Base-by-base conservation (phyloP, 2,113 vertebrate genomes). In the Thamnophis sirtalis region DNA sequence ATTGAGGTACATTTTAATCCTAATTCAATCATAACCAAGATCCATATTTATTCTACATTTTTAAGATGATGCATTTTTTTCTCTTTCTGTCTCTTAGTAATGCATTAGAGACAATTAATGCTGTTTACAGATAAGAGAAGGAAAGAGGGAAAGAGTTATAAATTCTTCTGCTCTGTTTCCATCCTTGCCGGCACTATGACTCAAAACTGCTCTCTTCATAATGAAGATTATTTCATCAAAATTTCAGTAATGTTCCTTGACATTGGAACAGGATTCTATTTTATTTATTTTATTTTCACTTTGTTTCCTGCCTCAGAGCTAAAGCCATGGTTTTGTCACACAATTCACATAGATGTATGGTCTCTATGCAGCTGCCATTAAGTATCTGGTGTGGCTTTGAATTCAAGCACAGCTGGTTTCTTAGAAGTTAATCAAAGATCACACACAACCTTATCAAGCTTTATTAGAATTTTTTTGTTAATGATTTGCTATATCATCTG, bases 381-480 rank as follows among this genome's bases (percentile, higher is more conserved):
- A 87, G 86, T 26, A 26, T 13, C 90, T 49, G 38, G 24, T 28
- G 17, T 0, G 0, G 3, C 58, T 33, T 85, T 60, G 4, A 15
- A 5, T 33, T 49, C 24, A 73, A 90, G 63, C 26, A 38, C 63
- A 50, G 87, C 38, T 85, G 1, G 53, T 38, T 60, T 38, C 22
- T 88, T 88, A 84, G n/a, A n/a, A 4, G 68, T 73, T 63, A 38
- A 85, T 33, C n/a, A 24, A 33, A 26, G 26, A 38, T 86, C 55
- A n/a, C n/a, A 85, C 33, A 60, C 28, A 0, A 5, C 38, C 53
- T n/a, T 38, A 56, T 50, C 13, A 90, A 54, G 26, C 49, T 60
- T 89, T 1, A 0, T 92, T 17, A 91, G 93, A 88, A n/a, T 15
- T 53, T 53, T 91, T 49, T 88, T 68, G 86, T 6, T 19, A 87